These are phyloP conservation scores for Drosophila saltans DNA, from an alignment of 1,140 invertebrate species.

Conservation along the genomic window DNA sequence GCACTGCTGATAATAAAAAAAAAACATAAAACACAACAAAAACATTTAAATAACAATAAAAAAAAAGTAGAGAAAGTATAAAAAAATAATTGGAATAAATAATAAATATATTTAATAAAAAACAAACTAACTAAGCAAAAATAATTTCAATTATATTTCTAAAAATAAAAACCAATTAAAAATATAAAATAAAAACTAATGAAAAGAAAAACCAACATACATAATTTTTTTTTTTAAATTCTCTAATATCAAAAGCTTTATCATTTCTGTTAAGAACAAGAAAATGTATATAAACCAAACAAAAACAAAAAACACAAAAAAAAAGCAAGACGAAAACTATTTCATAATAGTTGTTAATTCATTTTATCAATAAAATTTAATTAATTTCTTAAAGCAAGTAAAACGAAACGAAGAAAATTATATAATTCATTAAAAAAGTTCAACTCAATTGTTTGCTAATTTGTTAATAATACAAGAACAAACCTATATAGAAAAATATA, in stretches of 20 bases:
- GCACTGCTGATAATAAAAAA: conserved; percentile 48
- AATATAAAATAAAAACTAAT: conserved; percentile 10
- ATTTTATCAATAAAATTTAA: conserved; percentile 31
- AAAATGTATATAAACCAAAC: conserved; percentile 7
- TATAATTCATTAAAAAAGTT: conserved; percentile 41
- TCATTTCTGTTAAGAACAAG: conserved; percentile 1
- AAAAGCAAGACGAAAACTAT: conserved; percentile 1
- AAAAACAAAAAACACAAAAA: conserved; percentile 15
- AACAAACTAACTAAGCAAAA: conserved; percentile 9
- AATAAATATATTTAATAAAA: conserved; percentile 37
- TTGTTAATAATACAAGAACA: conserved; percentile 39
- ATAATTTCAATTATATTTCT: conserved; percentile 12
- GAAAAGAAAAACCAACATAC: conserved; percentile 4
- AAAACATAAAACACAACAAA: conserved; percentile 19
- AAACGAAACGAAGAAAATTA: conserved; percentile 25
- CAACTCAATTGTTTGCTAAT: conserved; percentile 54
- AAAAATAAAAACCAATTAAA: conserved; percentile 4
- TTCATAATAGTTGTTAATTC: conserved; percentile 36
- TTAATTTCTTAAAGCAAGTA: conserved; percentile 46
- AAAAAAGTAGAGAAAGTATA: conserved; percentile 35
- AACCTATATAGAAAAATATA: conserved; percentile 22
- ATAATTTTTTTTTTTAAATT: conserved; percentile 48
- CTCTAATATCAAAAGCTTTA: conserved; percentile 46
- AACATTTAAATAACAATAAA: conserved; percentile 44
- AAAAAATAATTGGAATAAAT: conserved; percentile 6